phyloP scores from a whole-genome alignment of 2,888 invertebrate species.

The Argyra leucocephala region DNA sequence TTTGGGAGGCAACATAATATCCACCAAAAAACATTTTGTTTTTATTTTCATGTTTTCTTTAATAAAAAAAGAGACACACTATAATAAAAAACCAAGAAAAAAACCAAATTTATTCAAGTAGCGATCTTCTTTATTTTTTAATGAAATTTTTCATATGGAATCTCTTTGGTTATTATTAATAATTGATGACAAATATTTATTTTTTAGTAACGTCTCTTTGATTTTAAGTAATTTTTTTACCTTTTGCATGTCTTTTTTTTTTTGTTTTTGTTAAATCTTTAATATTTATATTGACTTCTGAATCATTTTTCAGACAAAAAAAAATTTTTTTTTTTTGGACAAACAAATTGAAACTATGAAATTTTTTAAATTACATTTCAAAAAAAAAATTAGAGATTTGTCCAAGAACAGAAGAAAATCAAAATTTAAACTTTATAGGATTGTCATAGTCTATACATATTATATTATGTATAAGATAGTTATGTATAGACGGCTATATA shows the following conservation, averaged over 20 bases:
- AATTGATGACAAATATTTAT: conserved; percentile 3
- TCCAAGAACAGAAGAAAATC: too few species aligned
- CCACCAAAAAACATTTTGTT: not conserved
- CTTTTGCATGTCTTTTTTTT: not conserved
- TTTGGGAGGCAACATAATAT: not conserved
- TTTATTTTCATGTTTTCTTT: too few species aligned
- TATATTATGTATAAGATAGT: too few species aligned
- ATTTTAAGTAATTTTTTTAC: not conserved
- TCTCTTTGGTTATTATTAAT: not conserved
- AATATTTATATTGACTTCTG: not conserved
- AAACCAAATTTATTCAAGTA: not conserved
- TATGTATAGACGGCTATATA: too few species aligned
- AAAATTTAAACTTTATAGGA: too few species aligned
- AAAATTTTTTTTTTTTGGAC: not conserved
- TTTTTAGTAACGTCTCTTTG: not conserved
- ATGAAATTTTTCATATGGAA: not conserved
- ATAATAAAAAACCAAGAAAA: not conserved
- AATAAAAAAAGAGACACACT: too few species aligned
- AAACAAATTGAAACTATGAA: too few species aligned
- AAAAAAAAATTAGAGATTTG: too few species aligned
- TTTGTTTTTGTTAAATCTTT: too few species aligned
- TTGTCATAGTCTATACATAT: too few species aligned
- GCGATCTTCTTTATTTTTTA: not conserved
- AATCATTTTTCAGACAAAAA: not conserved
- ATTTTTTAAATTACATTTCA: too few species aligned